A percentile compares a stretch with the other conserved stretches of the same genome.
phyloP scores from a whole-genome alignment of 2,888 invertebrate species.

The Mythimna lalbum region DNA sequence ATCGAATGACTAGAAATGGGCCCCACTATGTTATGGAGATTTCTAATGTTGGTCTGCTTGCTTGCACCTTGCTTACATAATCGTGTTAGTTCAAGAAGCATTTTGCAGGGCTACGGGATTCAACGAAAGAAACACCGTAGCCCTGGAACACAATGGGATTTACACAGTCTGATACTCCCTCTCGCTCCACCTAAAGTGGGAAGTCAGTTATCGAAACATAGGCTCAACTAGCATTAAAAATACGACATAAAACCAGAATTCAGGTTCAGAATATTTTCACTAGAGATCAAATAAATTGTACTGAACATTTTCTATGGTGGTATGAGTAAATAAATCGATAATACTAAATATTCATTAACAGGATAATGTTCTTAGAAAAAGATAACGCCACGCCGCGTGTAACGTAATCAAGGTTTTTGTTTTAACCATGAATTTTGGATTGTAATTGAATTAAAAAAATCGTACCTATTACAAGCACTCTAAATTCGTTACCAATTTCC shows the following conservation, averaged over 20 bases:
- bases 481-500: neutral
- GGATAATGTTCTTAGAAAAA: constrained; percentile 38
- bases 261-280: neutral
- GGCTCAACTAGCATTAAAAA: neutral
- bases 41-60: constrained; percentile 35
- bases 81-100: neutral
- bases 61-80: constrained; percentile 8
- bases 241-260: neutral
- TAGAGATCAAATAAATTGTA: neutral
- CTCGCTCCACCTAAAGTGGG: too few species aligned
- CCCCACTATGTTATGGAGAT: constrained; percentile 12
- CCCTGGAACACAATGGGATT: too few species aligned
- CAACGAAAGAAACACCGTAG: too few species aligned
- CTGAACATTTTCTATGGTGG: neutral
- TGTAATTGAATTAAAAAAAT: neutral
- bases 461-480: neutral
- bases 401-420: neutral
- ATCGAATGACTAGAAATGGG: constrained; percentile 30
- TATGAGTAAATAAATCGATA: constrained; percentile 12
- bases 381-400: constrained; percentile 17
- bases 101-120: too few species aligned
- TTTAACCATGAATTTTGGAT: neutral
- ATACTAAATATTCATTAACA: constrained; percentile 34
- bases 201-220: neutral
- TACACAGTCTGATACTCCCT: too few species aligned